Percentiles rank a stretch among this genome's conserved stretches.
Conservation (phyloP, 2,888 invertebrate genomes). For the Rhaphigaster nebulosa region DNA sequence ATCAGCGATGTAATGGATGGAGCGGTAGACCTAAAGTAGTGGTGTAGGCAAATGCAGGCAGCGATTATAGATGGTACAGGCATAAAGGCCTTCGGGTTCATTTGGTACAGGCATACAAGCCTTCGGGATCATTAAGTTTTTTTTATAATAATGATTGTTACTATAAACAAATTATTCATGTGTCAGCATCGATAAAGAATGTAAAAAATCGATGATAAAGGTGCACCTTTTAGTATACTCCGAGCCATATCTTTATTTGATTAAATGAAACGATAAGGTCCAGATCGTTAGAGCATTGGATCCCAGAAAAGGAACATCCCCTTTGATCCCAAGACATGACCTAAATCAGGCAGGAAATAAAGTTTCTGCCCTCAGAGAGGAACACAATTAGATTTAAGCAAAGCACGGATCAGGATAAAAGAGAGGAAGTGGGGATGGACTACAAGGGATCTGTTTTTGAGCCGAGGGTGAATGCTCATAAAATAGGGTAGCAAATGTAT, state of each 20-base stretch:
- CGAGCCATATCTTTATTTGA: not conserved
- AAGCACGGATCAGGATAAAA: not conserved
- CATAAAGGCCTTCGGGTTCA: no score
- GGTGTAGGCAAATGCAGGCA: no score
- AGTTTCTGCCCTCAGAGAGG: constrained; percentile 27
- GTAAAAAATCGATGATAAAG: not conserved
- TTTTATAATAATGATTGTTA: no score
- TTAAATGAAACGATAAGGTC: not conserved
- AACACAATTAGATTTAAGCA: constrained; percentile 30
- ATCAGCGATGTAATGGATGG: no score
- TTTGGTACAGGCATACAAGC: no score
- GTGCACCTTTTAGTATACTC: not conserved
- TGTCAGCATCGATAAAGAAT: not conserved
- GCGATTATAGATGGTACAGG: no score
- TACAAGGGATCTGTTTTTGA: not conserved
- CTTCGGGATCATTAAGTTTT: no score
- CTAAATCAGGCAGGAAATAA: constrained; percentile 42
- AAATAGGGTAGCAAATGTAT: not conserved
- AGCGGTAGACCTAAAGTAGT: no score
- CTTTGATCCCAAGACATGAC: constrained; percentile 9
- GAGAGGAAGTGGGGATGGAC: not conserved
- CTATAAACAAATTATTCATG: no score
- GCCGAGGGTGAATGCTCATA: not conserved
- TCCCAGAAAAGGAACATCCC: not conserved
- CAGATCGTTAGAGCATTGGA: not conserved